phyloP scores from a whole-genome alignment of 2,797 vertebrate genomes.

The Bradypus variegatus region DNA sequence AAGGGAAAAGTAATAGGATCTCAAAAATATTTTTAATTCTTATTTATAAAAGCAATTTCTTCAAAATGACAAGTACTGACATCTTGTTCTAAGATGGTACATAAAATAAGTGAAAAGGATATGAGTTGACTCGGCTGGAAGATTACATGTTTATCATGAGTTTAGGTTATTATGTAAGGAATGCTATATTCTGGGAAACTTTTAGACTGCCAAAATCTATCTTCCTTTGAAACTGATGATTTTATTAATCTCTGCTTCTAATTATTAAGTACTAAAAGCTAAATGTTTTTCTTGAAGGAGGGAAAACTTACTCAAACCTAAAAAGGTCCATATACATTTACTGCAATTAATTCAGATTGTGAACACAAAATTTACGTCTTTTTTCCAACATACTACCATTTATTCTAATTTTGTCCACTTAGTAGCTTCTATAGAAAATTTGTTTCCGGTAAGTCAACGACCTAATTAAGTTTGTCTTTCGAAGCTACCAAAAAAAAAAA shows the following conservation, averaged over 20 bases:
- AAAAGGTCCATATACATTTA: not conserved
- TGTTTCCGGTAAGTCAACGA: not conserved
- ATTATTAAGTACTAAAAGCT: not conserved
- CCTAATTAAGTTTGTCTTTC: not conserved
- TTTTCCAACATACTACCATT: not conserved
- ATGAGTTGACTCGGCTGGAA: not conserved
- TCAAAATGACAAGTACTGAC: not conserved
- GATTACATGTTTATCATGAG: too few species aligned
- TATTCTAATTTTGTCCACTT: not conserved
- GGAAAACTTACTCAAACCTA: not conserved
- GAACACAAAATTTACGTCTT: not conserved
- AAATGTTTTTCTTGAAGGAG: not conserved
- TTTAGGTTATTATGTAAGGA: not conserved
- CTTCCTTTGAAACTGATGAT: not conserved
- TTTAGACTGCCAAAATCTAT: not conserved
- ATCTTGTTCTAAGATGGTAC: not conserved
- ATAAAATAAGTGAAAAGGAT: not conserved
- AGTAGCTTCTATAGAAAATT: not conserved
- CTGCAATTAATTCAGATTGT: not conserved
- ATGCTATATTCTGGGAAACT: not conserved
- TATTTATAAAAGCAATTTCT: not conserved
- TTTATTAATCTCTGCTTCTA: too few species aligned
- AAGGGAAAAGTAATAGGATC: not conserved
- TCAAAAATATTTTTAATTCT: not conserved
- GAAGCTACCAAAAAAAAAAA: not conserved